Evolutionary conservation across 2,888 invertebrate genomes (phyloP).

Genomic region (Melieria picta): DNA sequence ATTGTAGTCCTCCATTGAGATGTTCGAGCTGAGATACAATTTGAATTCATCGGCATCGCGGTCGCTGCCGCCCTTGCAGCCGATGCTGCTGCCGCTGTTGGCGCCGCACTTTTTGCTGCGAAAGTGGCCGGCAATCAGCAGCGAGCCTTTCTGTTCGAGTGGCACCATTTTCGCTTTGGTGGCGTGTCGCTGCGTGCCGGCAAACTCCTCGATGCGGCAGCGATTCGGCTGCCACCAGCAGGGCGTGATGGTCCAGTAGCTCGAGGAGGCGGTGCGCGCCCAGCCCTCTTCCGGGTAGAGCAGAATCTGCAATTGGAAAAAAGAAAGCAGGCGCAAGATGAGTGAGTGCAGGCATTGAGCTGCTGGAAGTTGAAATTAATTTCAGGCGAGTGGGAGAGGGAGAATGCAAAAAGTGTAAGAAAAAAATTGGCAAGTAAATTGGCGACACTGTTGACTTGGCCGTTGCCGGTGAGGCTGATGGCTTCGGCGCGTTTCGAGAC

Average conservation of each 20-base stretch:
- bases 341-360: neutral
- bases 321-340: neutral
- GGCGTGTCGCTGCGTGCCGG: constrained; percentile 71
- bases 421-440: no score
- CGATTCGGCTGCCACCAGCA: constrained; percentile 87
- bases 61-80: constrained; percentile 31
- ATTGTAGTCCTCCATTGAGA: constrained; percentile 86
- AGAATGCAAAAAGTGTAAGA: neutral
- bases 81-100: constrained; percentile 18
- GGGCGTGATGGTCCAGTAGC: constrained; percentile 87
- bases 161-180: constrained; percentile 84
- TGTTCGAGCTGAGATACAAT: constrained; percentile 85
- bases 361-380: constrained; percentile 11
- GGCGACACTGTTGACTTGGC: no score
- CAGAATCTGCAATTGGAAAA: constrained; percentile 71
- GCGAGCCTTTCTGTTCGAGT: constrained; percentile 77
- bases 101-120: constrained; percentile 40
- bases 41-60: constrained; percentile 72
- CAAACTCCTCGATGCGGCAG: constrained; percentile 86
- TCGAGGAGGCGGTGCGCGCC: constrained; percentile 86
- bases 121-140: constrained; percentile 78
- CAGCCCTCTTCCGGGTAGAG: constrained; percentile 89
- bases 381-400: neutral
- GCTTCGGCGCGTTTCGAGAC: no score
- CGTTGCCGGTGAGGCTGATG: no score